Evolutionary conservation across 2,797 vertebrate genomes (phyloP).

Genomic region (Heterohyrax brucei): DNA sequence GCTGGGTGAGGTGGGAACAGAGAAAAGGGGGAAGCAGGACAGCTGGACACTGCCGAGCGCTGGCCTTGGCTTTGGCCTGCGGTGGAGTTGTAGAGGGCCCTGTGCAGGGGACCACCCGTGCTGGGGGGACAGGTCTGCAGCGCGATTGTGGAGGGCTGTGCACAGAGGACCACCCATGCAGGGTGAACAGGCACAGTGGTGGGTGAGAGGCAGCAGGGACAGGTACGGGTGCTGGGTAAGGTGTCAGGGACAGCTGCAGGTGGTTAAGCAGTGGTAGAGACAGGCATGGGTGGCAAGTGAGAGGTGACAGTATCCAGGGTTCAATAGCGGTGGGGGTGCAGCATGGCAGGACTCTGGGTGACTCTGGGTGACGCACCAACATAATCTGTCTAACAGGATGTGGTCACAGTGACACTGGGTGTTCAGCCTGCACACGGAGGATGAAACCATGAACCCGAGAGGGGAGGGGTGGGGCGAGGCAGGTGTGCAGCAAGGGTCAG

Average conservation of each 20-base stretch:
- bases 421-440: too few species aligned
- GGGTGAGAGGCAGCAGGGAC: not conserved
- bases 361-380: not conserved
- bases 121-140: not conserved
- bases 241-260: not conserved
- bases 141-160: too few species aligned
- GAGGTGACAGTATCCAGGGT: too few species aligned
- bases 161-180: not conserved
- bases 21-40: not conserved
- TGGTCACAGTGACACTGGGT: too few species aligned
- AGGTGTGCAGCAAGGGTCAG: not conserved
- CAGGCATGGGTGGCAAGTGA: too few species aligned
- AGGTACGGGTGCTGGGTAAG: not conserved
- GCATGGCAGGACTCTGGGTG: not conserved
- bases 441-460: too few species aligned
- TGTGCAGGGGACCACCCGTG: too few species aligned
- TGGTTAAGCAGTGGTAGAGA: too few species aligned
- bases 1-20: too few species aligned
- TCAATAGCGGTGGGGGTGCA: too few species aligned
- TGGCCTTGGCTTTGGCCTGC: not conserved
- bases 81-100: not conserved
- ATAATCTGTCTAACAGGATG: not conserved
- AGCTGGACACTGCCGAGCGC: too few species aligned
- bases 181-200: not conserved
- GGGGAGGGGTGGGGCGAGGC: too few species aligned